Evolutionary conservation across 2,888 invertebrate genomes (phyloP).

Genomic region (Oconnorella tubifera): DNA sequence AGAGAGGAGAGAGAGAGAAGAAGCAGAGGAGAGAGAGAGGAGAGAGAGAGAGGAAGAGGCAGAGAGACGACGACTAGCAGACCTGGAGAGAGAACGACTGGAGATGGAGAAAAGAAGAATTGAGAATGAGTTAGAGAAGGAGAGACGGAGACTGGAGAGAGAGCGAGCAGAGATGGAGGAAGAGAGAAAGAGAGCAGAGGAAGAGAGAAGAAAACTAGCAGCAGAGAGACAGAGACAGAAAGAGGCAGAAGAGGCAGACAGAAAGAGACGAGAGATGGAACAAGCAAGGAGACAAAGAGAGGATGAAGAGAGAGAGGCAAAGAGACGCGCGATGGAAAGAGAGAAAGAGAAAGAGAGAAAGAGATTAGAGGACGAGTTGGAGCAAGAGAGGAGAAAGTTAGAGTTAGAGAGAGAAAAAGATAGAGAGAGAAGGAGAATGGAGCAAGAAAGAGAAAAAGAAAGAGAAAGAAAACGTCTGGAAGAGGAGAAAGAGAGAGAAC

Average conservation of each 20-base stretch:
- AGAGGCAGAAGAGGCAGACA: conserved; percentile 1
- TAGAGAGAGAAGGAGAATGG: not conserved
- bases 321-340: conserved; percentile 11
- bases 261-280: conserved; percentile 1
- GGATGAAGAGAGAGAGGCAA: conserved; percentile 11
- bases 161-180: not conserved
- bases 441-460: not conserved
- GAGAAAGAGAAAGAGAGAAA: not conserved
- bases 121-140: conserved; percentile 6
- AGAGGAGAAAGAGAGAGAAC: not conserved
- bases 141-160: not conserved
- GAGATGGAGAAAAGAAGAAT: not conserved
- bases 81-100: not conserved
- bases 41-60: not conserved
- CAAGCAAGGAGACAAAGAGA: not conserved
- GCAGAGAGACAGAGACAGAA: conserved; percentile 1
- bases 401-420: not conserved
- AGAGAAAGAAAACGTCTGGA: too few species aligned
- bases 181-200: not conserved
- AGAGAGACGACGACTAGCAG: not conserved
- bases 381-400: not conserved
- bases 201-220: not conserved
- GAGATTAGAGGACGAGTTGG: not conserved
- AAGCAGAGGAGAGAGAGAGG: not conserved
- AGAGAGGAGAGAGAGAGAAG: too few species aligned